phyloP scores from a whole-genome alignment of 2,888 invertebrate genomes.

The Cephus spinipes region DNA sequence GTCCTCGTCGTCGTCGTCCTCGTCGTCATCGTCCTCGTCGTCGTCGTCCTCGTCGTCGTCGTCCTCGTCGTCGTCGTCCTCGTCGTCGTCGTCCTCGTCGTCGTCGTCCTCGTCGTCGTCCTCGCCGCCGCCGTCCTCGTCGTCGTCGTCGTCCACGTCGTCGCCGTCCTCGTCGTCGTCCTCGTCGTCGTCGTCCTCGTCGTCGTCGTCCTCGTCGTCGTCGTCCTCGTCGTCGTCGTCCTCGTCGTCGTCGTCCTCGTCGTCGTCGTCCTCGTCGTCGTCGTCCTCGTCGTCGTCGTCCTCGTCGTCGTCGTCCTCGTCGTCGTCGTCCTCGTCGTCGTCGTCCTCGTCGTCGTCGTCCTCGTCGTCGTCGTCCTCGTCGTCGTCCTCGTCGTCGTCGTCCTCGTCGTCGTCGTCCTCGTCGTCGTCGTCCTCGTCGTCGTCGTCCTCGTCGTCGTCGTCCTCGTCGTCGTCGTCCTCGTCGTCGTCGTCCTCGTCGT shows the following conservation, averaged over 20 bases:
- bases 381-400: background rate
- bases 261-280: slow-evolving; percentile 1
- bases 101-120: background rate
- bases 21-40: background rate
- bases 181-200: background rate
- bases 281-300: background rate
- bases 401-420: background rate
- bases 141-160: too few relatives aligned
- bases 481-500: background rate
- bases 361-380: slow-evolving; percentile 1
- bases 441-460: slow-evolving; percentile 1
- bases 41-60: slow-evolving; percentile 9
- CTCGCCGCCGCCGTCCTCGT: background rate
- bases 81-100: slow-evolving; percentile 1
- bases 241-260: slow-evolving; percentile 1
- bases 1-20: background rate
- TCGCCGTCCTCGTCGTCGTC: too few relatives aligned
- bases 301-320: background rate
- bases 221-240: background rate
- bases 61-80: background rate
- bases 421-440: background rate
- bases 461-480: slow-evolving; percentile 1
- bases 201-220: background rate
- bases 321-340: background rate
- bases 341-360: background rate